Base-by-base conservation (phyloP, 2,797 vertebrate species). In the Urosaurus nigricauda region DNA sequence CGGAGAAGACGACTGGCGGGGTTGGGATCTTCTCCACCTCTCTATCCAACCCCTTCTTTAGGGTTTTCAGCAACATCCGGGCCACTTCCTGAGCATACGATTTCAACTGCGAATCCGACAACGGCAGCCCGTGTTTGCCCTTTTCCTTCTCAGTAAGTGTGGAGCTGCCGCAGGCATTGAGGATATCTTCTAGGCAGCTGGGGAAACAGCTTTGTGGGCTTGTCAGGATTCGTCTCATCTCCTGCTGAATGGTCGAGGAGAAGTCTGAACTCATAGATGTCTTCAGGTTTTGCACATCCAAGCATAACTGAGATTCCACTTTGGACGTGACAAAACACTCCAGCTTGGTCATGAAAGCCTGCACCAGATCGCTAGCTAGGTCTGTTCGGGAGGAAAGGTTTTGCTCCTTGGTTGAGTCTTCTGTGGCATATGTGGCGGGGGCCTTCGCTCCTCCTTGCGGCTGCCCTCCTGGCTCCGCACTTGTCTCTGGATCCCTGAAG, bases 251-350 rank as follows among this genome's bases (percentile, higher is more conserved):
- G 47, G 84, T 29, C 2, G 70, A 85, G 19, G 79, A 82, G 19
- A 86, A 43, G 1, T 89, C 70, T 17, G 88, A 65, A 65, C 47
- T 70, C 51, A 53, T n/a, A 0, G 58, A 77, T 0, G 51, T 43
- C 73, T 86, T 86, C 37, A 77, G 37, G 58, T 56, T 89, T 63
- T 89, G 58, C 32, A 86, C 37, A 24, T 83, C 79, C 19, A 63
- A 68, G 21, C 37, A 91, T 83, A 94, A 83, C 19, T 95, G 90
- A n/a, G 94, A 94, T 73, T 92, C 91, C 56, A 95, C 92, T 94
- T 94, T 95, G 87, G 89, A 86, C 0, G 70, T 78, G 70, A 89
- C 68, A 43, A 89, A 89, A 4, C n/a, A 14, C 43, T 89, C 84
- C 14, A 89, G 71, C n/a, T 89, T 89, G 2, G 29, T 71, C 32